Conservation (phyloP, 2,797 vertebrate species). For the Chaetodon trifasciatus region DNA sequence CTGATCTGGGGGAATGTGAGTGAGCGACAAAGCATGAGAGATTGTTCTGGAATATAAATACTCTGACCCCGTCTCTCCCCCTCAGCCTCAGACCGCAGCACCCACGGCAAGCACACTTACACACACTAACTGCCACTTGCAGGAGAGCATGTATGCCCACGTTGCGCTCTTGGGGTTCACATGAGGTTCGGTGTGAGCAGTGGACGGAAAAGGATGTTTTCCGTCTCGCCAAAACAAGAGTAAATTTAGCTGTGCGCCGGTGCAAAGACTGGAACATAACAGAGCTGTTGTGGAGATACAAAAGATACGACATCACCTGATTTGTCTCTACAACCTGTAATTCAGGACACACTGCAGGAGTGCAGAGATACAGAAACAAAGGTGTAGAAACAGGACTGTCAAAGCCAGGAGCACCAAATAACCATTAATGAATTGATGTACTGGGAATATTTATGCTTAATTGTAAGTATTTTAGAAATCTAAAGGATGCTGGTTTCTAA, state of each 20-base stretch:
- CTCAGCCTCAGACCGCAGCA: conserved; percentile 64
- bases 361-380: not conserved
- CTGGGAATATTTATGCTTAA: not conserved
- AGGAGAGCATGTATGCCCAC: conserved; percentile 29
- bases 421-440: not conserved
- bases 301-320: not conserved
- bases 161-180: conserved; percentile 34
- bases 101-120: conserved; percentile 57
- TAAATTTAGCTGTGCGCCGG: conserved; percentile 12
- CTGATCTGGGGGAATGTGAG: conserved; percentile 67
- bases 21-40: conserved; percentile 72
- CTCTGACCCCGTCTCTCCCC: conserved; percentile 58
- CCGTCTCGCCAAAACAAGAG: conserved; percentile 3
- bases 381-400: not conserved
- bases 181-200: conserved; percentile 25
- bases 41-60: conserved; percentile 83
- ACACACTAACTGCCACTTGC: conserved; percentile 58
- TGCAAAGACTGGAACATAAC: not conserved
- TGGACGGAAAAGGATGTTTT: conserved; percentile 21
- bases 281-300: conserved; percentile 1
- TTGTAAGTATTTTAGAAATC: not conserved
- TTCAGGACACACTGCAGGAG: not conserved
- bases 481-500: not conserved
- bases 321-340: not conserved
- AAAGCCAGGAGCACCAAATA: not conserved